Percentiles rank a stretch among this genome's conserved stretches.
phyloP scores from a whole-genome alignment of 2,888 invertebrate genomes.

The Acanthopleura granulata region DNA sequence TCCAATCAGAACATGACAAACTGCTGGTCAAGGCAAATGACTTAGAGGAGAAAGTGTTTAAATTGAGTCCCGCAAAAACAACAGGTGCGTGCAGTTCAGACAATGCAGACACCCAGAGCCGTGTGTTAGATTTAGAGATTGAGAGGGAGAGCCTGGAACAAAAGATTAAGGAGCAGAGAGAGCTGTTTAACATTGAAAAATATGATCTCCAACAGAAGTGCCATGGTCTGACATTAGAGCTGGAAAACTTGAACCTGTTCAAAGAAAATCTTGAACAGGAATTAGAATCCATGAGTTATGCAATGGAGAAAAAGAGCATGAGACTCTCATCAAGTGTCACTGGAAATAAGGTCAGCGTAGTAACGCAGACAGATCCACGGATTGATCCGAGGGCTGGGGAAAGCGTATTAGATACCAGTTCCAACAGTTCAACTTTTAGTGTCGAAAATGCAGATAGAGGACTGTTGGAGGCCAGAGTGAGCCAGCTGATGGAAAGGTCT shows the following conservation, averaged over 20 bases:
- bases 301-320: conserved; percentile 30
- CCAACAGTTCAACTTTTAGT: not conserved
- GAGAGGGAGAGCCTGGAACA: conserved; percentile 33
- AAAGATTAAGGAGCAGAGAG: conserved; percentile 32
- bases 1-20: not conserved
- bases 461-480: not conserved
- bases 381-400: not conserved
- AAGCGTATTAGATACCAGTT: not conserved
- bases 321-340: too few species aligned
- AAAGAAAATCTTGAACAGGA: conserved; percentile 26
- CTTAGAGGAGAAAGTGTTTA: conserved; percentile 6
- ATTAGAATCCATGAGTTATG: conserved; percentile 34
- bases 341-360: not conserved
- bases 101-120: not conserved
- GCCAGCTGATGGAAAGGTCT: not conserved
- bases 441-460: not conserved
- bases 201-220: conserved; percentile 29
- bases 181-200: conserved; percentile 35
- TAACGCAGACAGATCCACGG: not conserved
- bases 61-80: not conserved
- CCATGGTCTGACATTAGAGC: not conserved
- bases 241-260: conserved; percentile 21
- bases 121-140: conserved; percentile 12
- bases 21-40: conserved; percentile 13
- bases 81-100: not conserved